Conservation (phyloP, 2,888 invertebrate species). For the Glyphotaelius pellucidus region DNA sequence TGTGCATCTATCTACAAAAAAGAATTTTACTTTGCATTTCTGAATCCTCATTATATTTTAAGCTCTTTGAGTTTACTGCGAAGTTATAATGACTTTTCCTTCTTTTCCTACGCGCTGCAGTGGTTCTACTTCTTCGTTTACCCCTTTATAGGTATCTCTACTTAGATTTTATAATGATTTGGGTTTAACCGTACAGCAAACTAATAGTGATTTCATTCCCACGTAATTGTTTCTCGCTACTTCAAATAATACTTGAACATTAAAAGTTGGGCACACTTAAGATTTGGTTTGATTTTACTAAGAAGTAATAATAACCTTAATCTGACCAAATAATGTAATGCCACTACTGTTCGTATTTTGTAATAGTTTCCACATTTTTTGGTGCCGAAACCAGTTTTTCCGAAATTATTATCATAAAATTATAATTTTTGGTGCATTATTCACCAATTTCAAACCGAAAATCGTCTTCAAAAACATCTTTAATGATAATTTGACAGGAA, state of each 20-base stretch:
- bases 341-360: too few species aligned
- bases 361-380: too few species aligned
- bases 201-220: not conserved
- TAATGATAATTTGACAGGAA: too few species aligned
- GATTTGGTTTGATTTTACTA: not conserved
- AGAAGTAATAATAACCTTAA: too few species aligned
- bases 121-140: not conserved
- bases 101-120: not conserved
- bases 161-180: not conserved
- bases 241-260: not conserved
- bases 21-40: not conserved
- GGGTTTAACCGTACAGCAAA: not conserved
- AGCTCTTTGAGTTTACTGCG: not conserved
- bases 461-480: too few species aligned
- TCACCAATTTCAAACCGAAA: too few species aligned
- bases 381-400: too few species aligned
- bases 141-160: not conserved
- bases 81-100: not conserved
- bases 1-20: not conserved
- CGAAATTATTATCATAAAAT: too few species aligned
- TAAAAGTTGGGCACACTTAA: not conserved
- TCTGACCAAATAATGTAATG: too few species aligned
- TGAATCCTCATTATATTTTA: not conserved
- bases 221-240: not conserved
- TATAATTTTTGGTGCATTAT: too few species aligned